phyloP scores from a whole-genome alignment of 2,888 invertebrate genomes.

The Liopterus haemorrhoidalis region DNA sequence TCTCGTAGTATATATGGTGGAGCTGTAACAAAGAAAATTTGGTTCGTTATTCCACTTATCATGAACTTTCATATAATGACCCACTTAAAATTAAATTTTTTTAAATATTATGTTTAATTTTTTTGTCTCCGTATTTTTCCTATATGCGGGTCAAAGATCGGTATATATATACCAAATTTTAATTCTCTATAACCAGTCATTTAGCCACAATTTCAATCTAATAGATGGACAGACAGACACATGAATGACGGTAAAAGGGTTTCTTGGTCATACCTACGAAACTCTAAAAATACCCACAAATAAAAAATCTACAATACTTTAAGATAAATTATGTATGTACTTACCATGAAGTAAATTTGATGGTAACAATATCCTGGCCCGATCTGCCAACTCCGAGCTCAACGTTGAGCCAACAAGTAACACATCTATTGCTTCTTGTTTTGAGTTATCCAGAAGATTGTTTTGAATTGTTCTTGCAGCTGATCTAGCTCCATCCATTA shows the following conservation, averaged over 20 bases:
- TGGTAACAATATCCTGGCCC: constrained; percentile 81
- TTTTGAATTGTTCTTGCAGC: constrained; percentile 98
- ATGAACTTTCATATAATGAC: no score
- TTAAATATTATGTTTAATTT: no score
- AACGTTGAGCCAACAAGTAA: constrained; percentile 86
- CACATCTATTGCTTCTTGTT: constrained; percentile 97
- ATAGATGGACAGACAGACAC: background rate
- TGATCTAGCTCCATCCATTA: constrained; percentile 96
- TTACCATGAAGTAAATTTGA: constrained; percentile 75
- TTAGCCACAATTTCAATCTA: no score
- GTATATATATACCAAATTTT: no score
- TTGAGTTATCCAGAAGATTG: constrained; percentile 91
- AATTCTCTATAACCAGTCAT: no score
- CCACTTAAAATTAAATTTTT: no score
- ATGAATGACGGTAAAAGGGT: no score
- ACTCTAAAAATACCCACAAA: constrained; percentile 9
- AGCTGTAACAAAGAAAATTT: constrained; percentile 51
- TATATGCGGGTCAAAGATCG: background rate
- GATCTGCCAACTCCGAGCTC: constrained; percentile 85
- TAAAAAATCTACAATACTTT: background rate
- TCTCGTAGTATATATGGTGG: constrained; percentile 77
- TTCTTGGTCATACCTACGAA: no score
- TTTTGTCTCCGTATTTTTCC: no score
- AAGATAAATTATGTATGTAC: constrained; percentile 16
- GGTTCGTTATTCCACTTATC: no score